phyloP scores from a whole-genome alignment of 1,140 invertebrate species.

The Trichogramma pretiosum region DNA sequence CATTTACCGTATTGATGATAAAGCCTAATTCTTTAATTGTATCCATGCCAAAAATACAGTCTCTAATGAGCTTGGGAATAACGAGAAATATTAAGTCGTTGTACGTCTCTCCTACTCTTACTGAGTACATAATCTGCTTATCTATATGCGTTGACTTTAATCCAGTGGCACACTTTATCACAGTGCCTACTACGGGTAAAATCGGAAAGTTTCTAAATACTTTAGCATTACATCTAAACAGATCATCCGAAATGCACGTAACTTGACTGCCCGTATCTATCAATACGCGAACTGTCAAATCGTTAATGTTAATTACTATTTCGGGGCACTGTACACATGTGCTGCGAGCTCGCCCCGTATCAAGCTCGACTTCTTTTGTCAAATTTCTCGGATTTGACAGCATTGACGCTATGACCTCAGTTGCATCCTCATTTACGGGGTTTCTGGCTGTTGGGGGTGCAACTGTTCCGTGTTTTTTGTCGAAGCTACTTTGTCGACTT shows the following conservation, averaged over 20 bases:
- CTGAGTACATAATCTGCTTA: background rate
- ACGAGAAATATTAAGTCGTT: background rate
- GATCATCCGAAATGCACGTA: background rate
- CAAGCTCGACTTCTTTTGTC: too few relatives aligned
- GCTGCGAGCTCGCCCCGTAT: too few relatives aligned
- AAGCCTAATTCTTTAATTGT: too few relatives aligned
- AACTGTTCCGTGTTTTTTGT: too few relatives aligned
- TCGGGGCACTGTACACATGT: background rate
- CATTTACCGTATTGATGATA: background rate
- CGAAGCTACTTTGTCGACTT: background rate
- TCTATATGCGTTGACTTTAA: too few relatives aligned
- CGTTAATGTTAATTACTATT: background rate
- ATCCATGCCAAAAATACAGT: too few relatives aligned
- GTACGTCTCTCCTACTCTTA: background rate
- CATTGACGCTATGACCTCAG: background rate
- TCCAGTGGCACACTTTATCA: too few relatives aligned
- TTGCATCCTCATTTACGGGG: background rate
- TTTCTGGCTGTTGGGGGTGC: too few relatives aligned
- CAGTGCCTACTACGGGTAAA: background rate
- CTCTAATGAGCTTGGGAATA: too few relatives aligned
- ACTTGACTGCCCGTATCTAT: background rate
- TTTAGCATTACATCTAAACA: background rate
- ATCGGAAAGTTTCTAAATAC: background rate
- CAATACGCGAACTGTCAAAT: background rate
- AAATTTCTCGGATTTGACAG: too few relatives aligned